Base-by-base conservation (phyloP, 1,140 invertebrate species). In the Matsumurasca onukii region DNA sequence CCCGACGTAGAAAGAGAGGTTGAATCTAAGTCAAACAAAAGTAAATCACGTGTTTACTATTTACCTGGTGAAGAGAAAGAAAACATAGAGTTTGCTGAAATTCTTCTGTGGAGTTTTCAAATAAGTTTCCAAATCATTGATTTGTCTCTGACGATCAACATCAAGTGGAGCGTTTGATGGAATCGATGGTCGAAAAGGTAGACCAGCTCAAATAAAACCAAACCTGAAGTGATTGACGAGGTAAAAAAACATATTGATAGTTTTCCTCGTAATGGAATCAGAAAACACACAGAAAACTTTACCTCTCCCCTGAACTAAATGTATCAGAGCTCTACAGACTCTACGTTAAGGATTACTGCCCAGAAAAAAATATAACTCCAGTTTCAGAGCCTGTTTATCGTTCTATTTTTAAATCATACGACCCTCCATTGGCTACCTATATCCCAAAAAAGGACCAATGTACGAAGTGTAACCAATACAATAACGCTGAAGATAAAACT, bases 101-200 rank as follows among this genome's bases (percentile, higher is more conserved):
- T 66, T 66, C 27, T 66, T 66, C 39, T 66, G 39, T 24, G 22
- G 17, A 51, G 45, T 45, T 66, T 66, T n/a, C 64, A 66, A 49
- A 66, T 66, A 45, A 66, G 64, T 25, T 66, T 66, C 25, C 64
- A 66, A 48, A 49, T 66, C 15, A 66, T 66, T 66, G 64, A 66
- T 49, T 31, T 45, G 49, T 34, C 64, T 15, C 29, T 66, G 29
- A 30, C 48, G 51, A 66, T 66, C 64, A 45, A 24, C 39, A 45
- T 66, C 64, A 66, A 66, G 64, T 66, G 39, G 64, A 49, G 64
- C 29, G 25, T 66, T 49, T 51, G 39, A 22, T 49, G 64, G 64
- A 24, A 51, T 29, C 27, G 64, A 66, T 66, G 31, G 64, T 22
- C 48, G 39, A 24, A 66, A 66, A 51, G 64, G 39, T 24, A 66